Evolutionary conservation across 2,797 vertebrate genomes (phyloP).

Genomic region (Rhincodon typus): DNA sequence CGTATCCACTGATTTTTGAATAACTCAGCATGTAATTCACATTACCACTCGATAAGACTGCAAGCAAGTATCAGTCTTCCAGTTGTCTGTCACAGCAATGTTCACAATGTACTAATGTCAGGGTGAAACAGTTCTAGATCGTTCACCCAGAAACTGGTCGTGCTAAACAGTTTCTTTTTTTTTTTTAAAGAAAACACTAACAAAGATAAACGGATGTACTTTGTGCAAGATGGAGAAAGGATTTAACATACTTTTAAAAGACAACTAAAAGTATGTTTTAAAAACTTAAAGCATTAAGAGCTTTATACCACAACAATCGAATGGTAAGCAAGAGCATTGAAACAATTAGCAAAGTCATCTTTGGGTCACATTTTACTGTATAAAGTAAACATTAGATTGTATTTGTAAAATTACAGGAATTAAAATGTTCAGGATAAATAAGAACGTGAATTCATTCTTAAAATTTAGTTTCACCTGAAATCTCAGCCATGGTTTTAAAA

Average conservation of each 20-base stretch:
- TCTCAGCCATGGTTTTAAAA: background rate
- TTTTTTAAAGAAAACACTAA: background rate
- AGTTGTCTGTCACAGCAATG: background rate
- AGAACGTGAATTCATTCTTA: background rate
- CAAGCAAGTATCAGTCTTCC: constrained; percentile 17
- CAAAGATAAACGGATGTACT: background rate
- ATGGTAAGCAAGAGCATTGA: background rate
- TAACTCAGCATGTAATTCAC: background rate
- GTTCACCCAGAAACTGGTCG: background rate
- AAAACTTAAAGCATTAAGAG: background rate
- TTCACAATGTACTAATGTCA: background rate
- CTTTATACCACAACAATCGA: background rate
- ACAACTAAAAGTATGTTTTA: background rate
- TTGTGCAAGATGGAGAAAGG: background rate
- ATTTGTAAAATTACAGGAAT: background rate
- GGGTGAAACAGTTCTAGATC: background rate
- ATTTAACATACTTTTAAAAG: background rate
- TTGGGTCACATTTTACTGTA: background rate
- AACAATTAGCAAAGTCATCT: background rate
- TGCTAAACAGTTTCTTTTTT: too few relatives aligned
- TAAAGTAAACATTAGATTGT: background rate
- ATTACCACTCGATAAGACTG: constrained; percentile 12
- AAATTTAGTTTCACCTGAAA: background rate
- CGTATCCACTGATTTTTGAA: background rate
- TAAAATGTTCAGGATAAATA: background rate